Evolutionary conservation across 2,113 vertebrate genomes (phyloP), one percentile per base, ranked within the genome.

Genomic region (Puntigrus tetrazona): DNA sequence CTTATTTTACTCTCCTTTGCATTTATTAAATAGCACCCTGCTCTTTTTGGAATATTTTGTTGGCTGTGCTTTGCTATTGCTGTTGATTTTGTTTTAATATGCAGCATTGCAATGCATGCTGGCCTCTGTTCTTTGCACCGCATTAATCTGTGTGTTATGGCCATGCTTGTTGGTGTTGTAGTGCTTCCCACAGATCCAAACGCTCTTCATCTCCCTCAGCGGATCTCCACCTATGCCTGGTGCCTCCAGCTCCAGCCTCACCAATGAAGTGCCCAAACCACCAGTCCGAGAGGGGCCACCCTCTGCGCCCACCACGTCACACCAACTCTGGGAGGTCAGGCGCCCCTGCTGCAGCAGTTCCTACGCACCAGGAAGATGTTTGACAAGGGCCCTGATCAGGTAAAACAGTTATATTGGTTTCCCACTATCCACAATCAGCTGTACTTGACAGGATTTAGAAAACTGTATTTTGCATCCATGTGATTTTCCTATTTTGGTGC

Each of bases 351-450:
- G 1, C 97, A 99, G 92, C 98, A 99, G 90, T 99, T 99, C 90
- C 96, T 97, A 63, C 95, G 97, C 78, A 97, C 97, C 0, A 96
- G 98, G 45, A 99, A 99, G 87, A 99, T 99, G 98, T 99, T 99
- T 18, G 98, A 99, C 94, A 99, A 98, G 82, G 98, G 98, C 67
- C 98, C 98, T 0, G 98, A 99, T 34, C 97, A 98, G 97, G 97
- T 99, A 91, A 63, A 82, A 5, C 36, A 16, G 3, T 47, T 4
- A 47, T 80, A 3, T 20, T 25, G 10, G 47, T 61, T 22, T 57
- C 75, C 65, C 9, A 25, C 5, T 38, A 5, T 5, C 25, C 27
- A 8, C 27, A 57, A n/a, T 3, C 20, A n/a, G 10, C 36, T 72
- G 10, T 41, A 38, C 36, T 43, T 43, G 31, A 14, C 6, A 65